Evolutionary conservation across 2,888 invertebrate species (phyloP).

Genomic region (Conops quadrifasciatus): DNA sequence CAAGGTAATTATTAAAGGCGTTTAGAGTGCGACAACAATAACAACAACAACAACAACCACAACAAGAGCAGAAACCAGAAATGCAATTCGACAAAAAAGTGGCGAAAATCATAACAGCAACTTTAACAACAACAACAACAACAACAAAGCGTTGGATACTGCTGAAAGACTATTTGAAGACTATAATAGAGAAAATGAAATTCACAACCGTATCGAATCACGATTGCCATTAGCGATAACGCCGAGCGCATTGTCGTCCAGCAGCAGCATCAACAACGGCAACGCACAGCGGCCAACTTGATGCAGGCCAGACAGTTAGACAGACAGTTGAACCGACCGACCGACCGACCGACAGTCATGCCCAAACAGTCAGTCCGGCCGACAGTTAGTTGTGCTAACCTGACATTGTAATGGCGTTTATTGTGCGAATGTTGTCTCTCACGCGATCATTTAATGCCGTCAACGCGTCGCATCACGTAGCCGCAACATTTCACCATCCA

Average conservation of each 20-base stretch:
- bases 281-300: background rate
- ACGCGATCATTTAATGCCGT: conserved; percentile 37
- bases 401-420: conserved; percentile 34
- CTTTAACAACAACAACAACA: background rate
- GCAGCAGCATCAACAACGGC: too few relatives aligned
- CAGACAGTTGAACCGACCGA: too few relatives aligned
- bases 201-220: conserved; percentile 28
- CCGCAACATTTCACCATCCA: background rate
- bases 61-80: background rate
- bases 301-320: background rate
- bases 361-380: background rate
- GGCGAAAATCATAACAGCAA: background rate
- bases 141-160: background rate
- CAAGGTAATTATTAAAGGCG: too few relatives aligned
- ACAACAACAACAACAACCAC: conserved; percentile 1
- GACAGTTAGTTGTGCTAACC: background rate
- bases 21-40: background rate
- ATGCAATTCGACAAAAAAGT: too few relatives aligned
- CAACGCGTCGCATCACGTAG: conserved; percentile 18
- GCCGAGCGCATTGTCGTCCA: background rate
- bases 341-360: too few relatives aligned
- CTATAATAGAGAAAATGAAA: conserved; percentile 5
- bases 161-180: conserved; percentile 24
- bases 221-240: conserved; percentile 23
- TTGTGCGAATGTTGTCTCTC: conserved; percentile 37